phyloP scores from a whole-genome alignment of 2,113 vertebrate species.

The Sander vitreus region DNA sequence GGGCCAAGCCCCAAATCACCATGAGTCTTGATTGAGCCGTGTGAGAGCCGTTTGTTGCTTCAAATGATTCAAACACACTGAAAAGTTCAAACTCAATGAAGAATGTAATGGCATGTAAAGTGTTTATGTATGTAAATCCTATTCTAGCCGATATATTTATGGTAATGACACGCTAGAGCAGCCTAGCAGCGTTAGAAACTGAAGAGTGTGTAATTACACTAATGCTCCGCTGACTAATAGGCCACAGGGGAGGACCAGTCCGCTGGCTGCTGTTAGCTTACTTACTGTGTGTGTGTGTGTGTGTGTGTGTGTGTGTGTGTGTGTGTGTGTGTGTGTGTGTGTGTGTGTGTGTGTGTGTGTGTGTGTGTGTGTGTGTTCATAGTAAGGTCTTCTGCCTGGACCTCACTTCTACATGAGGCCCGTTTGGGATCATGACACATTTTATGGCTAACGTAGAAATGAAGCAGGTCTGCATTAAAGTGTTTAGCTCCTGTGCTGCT shows the following conservation, averaged over 20 bases:
- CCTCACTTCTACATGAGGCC: not conserved
- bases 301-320: not conserved
- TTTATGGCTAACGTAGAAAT: not conserved
- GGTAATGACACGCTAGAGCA: conserved; percentile 75
- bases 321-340: conserved; percentile 20
- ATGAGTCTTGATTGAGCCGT: conserved; percentile 42
- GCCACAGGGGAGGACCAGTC: conserved; percentile 74
- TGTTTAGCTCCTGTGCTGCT: not conserved
- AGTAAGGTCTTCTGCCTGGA: not conserved
- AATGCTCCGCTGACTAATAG: conserved; percentile 77
- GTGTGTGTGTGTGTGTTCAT: conserved; percentile 22
- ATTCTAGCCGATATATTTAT: conserved; percentile 75
- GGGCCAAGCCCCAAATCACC: not conserved
- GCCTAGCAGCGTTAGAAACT: conserved; percentile 67
- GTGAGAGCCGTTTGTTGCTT: conserved; percentile 36
- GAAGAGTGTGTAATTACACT: conserved; percentile 82
- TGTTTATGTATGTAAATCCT: conserved; percentile 80
- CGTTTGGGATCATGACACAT: not conserved
- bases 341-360: conserved; percentile 2
- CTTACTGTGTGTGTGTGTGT: conserved; percentile 16
- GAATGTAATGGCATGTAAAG: conserved; percentile 74
- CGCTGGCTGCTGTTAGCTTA: conserved; percentile 61
- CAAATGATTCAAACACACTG: conserved; percentile 65
- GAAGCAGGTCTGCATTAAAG: not conserved
- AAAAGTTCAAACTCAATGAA: conserved; percentile 72